Base-by-base conservation (phyloP, 2,888 invertebrate genomes). In the Pelosia muscerda region DNA sequence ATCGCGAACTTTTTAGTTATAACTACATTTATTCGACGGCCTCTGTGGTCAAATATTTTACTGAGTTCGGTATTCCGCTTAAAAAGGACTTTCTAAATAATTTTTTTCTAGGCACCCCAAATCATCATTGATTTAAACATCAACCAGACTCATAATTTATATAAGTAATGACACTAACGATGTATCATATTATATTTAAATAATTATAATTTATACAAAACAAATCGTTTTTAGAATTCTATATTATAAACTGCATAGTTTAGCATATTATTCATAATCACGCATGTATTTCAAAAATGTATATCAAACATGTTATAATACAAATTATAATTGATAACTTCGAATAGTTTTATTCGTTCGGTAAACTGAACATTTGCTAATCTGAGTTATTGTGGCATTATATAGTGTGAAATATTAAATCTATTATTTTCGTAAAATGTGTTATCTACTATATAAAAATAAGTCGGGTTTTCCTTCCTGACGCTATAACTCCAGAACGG, bases 231-330 rank as follows among this genome's bases (percentile, higher is more conserved):
- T 65, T 66, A 65, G 53, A 75, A 71, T 73, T 67, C 71, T 71
- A 79, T 42, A 79, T 42, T 73, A 67, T 66, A 76, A 76, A 75
- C 77, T 77, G 72, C 68, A 80, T 74, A 65, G 6, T 22, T 74
- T 75, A 68, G 62, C 77, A 82, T 78, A 81, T 71, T 78, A 81
- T 71, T 73, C 73, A 69, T 54, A 65, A 58, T 31, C 64, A 42
- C 68, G 75, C 70, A 38, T 67, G 25, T 76, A 68, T 72, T 54
- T 70, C 55, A 34, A 28, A 57, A 31, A 60, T 61, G 65, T 68
- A 57, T 9, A 68, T 60, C 49, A 34, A 74, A 69, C 15, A 23
- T 53, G 23, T 55, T 31, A 62, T 66, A 74, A 68, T 68, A 61
- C 63, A 67, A 23, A 54, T 54, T 23, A 11, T 54, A 54, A 23